Evolutionary conservation across 2,113 vertebrate genomes (phyloP), one percentile per base, ranked within the genome.

Genomic region (Addax nasomaculatus): DNA sequence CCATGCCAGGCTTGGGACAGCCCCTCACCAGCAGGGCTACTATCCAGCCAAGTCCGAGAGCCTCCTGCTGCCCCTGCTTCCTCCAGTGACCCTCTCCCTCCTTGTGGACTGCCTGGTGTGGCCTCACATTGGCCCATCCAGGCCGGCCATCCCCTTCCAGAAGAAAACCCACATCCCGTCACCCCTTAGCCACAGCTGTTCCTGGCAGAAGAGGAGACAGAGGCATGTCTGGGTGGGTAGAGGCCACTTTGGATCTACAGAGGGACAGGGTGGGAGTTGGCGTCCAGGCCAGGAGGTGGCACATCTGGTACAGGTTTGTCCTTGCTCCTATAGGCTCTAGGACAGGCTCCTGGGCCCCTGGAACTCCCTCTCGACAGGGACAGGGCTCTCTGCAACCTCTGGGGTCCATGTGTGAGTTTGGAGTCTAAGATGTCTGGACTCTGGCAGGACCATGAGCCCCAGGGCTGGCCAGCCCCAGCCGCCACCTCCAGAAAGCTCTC

Each of bases 141-240:
- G 36, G 27, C 19, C 13, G 6, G 85, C 39, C 49, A 16, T 8
- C 57, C 19, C 57, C 5, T 55, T 23, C 47, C 16, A 5, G 33
- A 17, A 64, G 64, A 19, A 33, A 49, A 33, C 4, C 62, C 36
- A 27, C 2, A 11, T 16, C 27, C 81, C 2, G 0, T 11, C 1
- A 29, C 30, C 39, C 58, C 62, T 7, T 60, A 47, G 55, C 60
- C 67, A 19, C 73, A 27, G 27, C 73, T 43, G 45, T 67, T 85
- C 84, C 57, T 80, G 23, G 78, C 16, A 27, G 43, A 49, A 92
- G 87, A 45, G 39, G 67, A 58, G 39, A 12, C 30, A 30, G 70
- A 86, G 39, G 43, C 36, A 2, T 6, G 3, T 53, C 51, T 43
- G 58, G 76, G 36, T 78, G 49, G 39, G 47, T 39, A 19, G 53